These are phyloP conservation scores for Redunca redunca DNA, from an alignment of 2,113 vertebrate genomes.

Conservation along the genomic window DNA sequence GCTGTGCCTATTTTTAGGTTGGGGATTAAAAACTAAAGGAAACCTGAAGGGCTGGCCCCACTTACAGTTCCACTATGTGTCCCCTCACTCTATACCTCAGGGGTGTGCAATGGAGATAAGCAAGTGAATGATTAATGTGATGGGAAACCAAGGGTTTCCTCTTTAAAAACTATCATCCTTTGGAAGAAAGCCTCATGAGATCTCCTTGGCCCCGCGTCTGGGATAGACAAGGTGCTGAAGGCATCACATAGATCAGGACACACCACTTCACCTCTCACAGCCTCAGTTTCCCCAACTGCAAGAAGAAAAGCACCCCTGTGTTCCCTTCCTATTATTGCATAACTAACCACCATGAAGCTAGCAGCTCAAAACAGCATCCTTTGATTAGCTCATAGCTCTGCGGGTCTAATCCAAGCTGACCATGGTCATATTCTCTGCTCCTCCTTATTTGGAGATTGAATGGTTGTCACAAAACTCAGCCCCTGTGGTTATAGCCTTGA, in stretches of 20 bases:
- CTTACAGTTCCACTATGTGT: accelerated
- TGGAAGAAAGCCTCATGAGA: not conserved
- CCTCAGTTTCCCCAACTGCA: not conserved
- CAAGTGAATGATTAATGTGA: no score
- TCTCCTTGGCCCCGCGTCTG: no score
- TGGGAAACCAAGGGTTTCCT: not conserved
- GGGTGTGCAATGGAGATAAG: accelerated
- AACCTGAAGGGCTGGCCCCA: no score
- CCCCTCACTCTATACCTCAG: not conserved
- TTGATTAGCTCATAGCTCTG: not conserved
- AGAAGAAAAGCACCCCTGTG: not conserved
- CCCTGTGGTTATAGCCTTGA: no score
- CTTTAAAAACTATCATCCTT: not conserved
- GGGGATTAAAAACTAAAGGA: not conserved
- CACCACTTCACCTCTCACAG: no score
- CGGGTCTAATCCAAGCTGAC: no score
- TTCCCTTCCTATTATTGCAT: not conserved
- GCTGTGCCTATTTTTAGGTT: not conserved
- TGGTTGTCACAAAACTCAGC: not conserved
- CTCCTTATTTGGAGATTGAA: not conserved
- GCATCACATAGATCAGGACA: not conserved
- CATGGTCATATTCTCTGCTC: not conserved
- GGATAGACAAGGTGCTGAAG: no score
- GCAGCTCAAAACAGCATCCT: not conserved
- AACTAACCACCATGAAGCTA: not conserved